A percentile compares a stretch with the other conserved stretches of the same genome.
Evolutionary conservation across 2,113 vertebrate species (phyloP).

Genomic region (Hemiprocne comata): DNA sequence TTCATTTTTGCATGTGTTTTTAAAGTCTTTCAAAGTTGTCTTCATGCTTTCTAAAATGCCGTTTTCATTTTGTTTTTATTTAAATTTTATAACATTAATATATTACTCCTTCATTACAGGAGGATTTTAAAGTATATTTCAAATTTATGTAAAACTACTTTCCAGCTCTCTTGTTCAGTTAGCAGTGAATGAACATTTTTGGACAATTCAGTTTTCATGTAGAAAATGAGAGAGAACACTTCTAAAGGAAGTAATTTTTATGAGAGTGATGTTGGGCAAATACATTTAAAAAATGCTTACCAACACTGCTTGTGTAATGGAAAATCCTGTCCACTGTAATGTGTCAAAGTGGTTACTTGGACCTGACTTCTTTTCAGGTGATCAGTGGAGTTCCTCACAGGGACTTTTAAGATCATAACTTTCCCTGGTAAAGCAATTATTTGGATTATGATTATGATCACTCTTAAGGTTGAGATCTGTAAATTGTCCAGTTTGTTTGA

Average conservation of each 20-base stretch:
- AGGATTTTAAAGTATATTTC: background rate
- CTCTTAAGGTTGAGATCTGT: background rate
- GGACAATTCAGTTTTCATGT: background rate
- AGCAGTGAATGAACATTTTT: background rate
- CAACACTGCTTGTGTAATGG: background rate
- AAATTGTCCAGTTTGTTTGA: background rate
- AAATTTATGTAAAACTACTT: background rate
- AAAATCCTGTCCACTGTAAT: background rate
- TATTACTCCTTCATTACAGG: background rate
- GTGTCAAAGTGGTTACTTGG: background rate
- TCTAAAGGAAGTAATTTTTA: background rate
- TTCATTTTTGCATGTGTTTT: background rate
- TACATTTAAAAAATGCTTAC: background rate
- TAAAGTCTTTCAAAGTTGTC: background rate
- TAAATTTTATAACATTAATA: background rate
- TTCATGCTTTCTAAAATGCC: background rate
- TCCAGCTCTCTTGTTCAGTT: background rate
- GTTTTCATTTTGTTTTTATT: background rate
- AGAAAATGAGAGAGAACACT: background rate
- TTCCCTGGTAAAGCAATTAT: background rate
- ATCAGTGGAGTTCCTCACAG: background rate
- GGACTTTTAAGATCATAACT: background rate
- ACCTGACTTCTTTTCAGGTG: background rate
- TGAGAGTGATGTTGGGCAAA: background rate
- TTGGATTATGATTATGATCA: background rate